A percentile compares a stretch with the other conserved stretches of the same genome.
Conservation (phyloP, 1,140 invertebrate species). For the Andrena cerasifolii region DNA sequence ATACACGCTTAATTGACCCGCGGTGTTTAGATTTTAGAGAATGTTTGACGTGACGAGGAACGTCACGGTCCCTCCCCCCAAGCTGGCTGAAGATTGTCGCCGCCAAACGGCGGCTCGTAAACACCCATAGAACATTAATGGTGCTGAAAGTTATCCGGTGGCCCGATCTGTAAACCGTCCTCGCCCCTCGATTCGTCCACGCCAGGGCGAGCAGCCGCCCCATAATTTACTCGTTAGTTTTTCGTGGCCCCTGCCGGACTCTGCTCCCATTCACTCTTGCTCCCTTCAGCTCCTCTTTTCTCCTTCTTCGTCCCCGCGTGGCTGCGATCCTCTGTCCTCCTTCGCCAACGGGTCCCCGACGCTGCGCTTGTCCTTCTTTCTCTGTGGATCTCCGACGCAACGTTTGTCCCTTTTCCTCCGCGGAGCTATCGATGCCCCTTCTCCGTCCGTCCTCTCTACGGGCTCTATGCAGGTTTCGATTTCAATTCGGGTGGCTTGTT, state of each 20-base stretch:
- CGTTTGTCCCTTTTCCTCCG: too few species aligned
- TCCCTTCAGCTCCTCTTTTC: neutral
- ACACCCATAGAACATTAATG: slow-evolving; percentile 68
- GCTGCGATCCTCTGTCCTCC: too few species aligned
- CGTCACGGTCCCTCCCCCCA: slow-evolving; percentile 18
- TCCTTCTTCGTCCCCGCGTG: neutral
- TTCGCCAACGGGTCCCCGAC: too few species aligned
- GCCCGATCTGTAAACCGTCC: slow-evolving; percentile 59
- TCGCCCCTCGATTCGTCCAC: slow-evolving; percentile 47
- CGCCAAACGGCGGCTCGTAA: slow-evolving; percentile 52
- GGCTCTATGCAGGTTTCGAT: slow-evolving; percentile 22
- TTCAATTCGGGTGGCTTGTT: slow-evolving; percentile 58
- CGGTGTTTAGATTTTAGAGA: too few species aligned
- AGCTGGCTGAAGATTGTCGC: slow-evolving; percentile 56
- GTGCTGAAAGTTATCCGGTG: slow-evolving; percentile 73
- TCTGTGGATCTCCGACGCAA: too few species aligned
- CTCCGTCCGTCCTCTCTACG: too few species aligned
- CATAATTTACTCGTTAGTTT: slow-evolving; percentile 78
- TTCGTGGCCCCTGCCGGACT: slow-evolving; percentile 46
- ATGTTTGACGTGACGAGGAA: too few species aligned
- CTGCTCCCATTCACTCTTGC: slow-evolving; percentile 16
- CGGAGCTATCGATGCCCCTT: too few species aligned
- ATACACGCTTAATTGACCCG: too few species aligned
- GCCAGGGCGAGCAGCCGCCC: slow-evolving; percentile 66
- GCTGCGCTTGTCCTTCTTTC: too few species aligned